A percentile compares a stretch with the other conserved stretches of the same genome.
These are phyloP conservation scores for Brachionus plicatilis DNA, from an alignment of 1,140 invertebrate species.

Conservation along the genomic window DNA sequence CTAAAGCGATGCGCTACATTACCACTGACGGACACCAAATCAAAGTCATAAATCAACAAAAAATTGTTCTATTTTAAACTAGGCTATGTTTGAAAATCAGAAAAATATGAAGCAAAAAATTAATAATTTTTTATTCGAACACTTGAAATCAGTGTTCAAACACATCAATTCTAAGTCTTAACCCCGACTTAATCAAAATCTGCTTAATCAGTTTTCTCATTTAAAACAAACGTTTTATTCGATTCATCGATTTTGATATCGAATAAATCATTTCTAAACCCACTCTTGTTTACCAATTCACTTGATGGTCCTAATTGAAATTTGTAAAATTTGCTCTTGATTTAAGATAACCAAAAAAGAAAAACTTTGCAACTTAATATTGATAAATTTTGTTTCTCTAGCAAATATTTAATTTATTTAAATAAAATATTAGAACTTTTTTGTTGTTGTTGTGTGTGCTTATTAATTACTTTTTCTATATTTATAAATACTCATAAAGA, in stretches of 20 bases:
- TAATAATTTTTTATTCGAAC: neutral
- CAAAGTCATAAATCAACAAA: neutral
- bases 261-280: neutral
- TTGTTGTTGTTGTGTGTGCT: neutral
- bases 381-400: neutral
- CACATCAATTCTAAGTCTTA: neutral
- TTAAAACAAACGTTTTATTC: neutral
- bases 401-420: constrained; percentile 3
- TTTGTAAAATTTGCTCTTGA: neutral
- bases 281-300: neutral
- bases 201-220: neutral
- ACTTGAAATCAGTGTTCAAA: neutral
- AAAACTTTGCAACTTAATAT: neutral
- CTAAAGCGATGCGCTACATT: neutral
- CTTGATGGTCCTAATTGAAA: neutral
- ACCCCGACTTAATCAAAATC: neutral
- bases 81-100: neutral
- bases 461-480: neutral
- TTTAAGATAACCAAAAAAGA: neutral
- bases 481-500: neutral
- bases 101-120: neutral
- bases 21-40: neutral
- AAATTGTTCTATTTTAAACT: neutral
- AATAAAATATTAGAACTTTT: neutral
- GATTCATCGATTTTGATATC: neutral